Base-by-base conservation (phyloP, 2,888 invertebrate genomes). In the Lasioglossum vierecki region DNA sequence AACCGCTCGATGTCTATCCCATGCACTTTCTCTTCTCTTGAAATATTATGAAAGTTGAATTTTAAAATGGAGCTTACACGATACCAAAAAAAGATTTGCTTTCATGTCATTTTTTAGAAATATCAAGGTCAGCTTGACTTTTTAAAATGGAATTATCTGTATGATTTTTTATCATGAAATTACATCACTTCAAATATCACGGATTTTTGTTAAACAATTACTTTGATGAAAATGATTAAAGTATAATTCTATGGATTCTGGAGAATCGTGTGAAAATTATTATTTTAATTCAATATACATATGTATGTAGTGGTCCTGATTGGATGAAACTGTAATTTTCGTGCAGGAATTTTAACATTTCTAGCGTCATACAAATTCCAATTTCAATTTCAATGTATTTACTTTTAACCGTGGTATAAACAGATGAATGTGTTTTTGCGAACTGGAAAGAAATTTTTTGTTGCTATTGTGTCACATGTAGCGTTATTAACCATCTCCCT, bases 401-500 rank as follows among this genome's bases (percentile, higher is more conserved):
- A 63, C 30, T 63, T 30, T 63, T 5, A 63, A 63, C 15, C 63
- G 26, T 30, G 63, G 30, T 63, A 63, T 30, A 63, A 63, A 63
- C n/a, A 15, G 15, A 30, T 15, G 30, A 30, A 63, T 30, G 15
- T 63, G 60, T 63, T 63, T 60, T 63, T 30, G 5, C 30, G 13
- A 63, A 63, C 13, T 26, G 15, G 63, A 5, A 5, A n/a, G n/a
- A n/a, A n/a, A n/a, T n/a, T 57, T n/a, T n/a, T n/a, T n/a, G n/a
- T n/a, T 6, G 57, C 22, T 3, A 57, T n/a, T 57, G 57, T 57
- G 9, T 57, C 2, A n/a, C 11, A 4, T 11, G 57, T 57, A 9
- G n/a, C 57, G 57, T 57, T 57, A n/a, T n/a, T 57, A n/a, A 57
- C 9, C 57, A n/a, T 57, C 57, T 57, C n/a, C n/a, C n/a, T 57